These are phyloP conservation scores for Fopius arisanus DNA, from an alignment of 1,140 invertebrate genomes.

Conservation along the genomic window DNA sequence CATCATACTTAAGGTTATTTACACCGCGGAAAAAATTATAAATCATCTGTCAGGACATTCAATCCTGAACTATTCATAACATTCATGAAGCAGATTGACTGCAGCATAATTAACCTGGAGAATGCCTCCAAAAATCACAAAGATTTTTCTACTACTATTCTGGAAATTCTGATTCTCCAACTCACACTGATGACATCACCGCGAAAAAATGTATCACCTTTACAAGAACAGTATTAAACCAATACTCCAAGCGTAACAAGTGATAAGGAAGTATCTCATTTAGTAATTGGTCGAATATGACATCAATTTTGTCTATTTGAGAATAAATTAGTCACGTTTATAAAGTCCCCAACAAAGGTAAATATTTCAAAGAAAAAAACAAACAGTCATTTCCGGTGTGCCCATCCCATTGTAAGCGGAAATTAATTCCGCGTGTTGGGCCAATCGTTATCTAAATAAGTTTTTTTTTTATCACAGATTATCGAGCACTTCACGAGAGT, in stretches of 20 bases:
- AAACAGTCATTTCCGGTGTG: neutral
- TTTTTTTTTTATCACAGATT: slow-evolving; percentile 39
- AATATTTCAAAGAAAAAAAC: neutral
- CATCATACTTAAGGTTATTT: too few relatives aligned
- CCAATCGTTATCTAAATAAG: neutral
- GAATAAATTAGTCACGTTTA: neutral
- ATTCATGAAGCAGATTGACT: neutral
- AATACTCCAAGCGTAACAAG: neutral
- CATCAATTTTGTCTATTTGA: neutral
- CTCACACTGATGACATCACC: neutral
- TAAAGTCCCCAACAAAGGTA: too few relatives aligned
- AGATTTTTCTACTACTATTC: neutral
- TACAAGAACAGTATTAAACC: neutral
- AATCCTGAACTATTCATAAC: neutral
- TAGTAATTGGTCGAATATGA: neutral
- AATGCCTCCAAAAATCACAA: neutral
- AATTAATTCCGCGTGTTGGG: neutral
- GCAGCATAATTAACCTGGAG: neutral
- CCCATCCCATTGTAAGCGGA: neutral
- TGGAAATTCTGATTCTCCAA: neutral
- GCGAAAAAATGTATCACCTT: neutral
- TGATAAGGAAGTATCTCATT: neutral
- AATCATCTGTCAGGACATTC: neutral
- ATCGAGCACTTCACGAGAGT: slow-evolving; percentile 39
- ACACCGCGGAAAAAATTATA: too few relatives aligned